Base-by-base conservation (phyloP, 2,888 invertebrate genomes). In the Shargacucullia verbasci region DNA sequence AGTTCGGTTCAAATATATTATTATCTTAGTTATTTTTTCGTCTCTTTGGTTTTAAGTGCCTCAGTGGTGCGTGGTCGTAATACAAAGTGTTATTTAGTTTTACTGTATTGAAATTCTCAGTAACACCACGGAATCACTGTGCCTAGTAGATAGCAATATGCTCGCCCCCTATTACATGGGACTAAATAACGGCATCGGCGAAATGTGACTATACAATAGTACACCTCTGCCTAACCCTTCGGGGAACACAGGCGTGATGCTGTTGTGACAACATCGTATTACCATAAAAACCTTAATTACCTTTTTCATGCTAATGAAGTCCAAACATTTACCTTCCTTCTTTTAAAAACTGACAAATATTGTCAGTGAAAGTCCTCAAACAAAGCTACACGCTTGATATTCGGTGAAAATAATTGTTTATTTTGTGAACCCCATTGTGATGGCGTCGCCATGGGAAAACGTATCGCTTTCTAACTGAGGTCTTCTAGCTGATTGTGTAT, bases 401-500 rank as follows among this genome's bases (percentile, higher is more conserved):
- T 75, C 41, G 57, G 67, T 62, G 55, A 54, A 76, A 67, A 73
- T 76, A 76, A 62, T 63, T 33, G 41, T 4, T 40, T 67, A 62
- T 76, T 72, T 72, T 48, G 70, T 67, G 20, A 50, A 44, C 47
- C 8, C 69, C 64, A 73, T 75, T 76, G 74, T 65, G 49, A 27
- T 29, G 35, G 3, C 15, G 15, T 43, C 10, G 35, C 34, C 56
- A 70, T 75, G 74, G 59, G 74, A 75, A 74, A 37, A 27, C 15
- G 39, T 45, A 59, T 59, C 25, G 48, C 76, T 74, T 74, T 74
- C 74, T 76, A 67, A 37, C 27, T 6, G 39, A 40, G 13, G 11
- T 38, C 12, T 33, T 44, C 20, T 14, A 47, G 34, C 12, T n/a
- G 39, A 62, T 55, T 65, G 59, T 61, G 37, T 40, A 47, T 62